These are phyloP conservation scores for Apis laboriosa DNA, from an alignment of 1,140 invertebrate species.

Conservation along the genomic window DNA sequence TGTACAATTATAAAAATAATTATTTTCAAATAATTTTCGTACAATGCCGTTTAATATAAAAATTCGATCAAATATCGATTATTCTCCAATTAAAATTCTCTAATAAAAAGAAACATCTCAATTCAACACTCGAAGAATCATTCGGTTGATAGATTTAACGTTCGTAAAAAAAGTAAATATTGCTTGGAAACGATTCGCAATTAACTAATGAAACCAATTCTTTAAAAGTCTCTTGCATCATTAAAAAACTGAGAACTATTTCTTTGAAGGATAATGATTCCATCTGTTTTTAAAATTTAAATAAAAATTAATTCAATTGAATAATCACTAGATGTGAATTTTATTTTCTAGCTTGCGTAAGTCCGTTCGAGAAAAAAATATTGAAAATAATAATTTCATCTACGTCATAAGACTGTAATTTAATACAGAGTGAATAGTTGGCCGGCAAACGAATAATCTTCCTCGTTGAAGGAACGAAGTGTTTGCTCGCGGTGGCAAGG, in stretches of 20 bases:
- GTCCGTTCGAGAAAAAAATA: not conserved
- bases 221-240: constrained; percentile 3
- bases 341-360: not conserved
- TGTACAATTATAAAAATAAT: constrained; percentile 26
- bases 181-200: not conserved
- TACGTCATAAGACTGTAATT: not conserved
- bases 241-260: not conserved
- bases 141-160: not conserved
- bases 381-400: not conserved
- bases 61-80: not conserved
- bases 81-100: not conserved
- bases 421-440: constrained; percentile 22
- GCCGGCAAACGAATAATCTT: constrained; percentile 1
- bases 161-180: too few species aligned
- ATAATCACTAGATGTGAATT: not conserved
- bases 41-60: not conserved
- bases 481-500: not conserved
- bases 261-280: not conserved
- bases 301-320: not conserved
- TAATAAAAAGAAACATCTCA: not conserved
- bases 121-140: not conserved
- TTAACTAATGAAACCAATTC: not conserved
- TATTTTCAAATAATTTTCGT: constrained; percentile 24
- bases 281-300: not conserved
- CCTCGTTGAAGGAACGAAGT: not conserved